These are phyloP conservation scores for Mionectes olivaceus DNA, from an alignment of 2,797 vertebrate species.

Conservation along the genomic window DNA sequence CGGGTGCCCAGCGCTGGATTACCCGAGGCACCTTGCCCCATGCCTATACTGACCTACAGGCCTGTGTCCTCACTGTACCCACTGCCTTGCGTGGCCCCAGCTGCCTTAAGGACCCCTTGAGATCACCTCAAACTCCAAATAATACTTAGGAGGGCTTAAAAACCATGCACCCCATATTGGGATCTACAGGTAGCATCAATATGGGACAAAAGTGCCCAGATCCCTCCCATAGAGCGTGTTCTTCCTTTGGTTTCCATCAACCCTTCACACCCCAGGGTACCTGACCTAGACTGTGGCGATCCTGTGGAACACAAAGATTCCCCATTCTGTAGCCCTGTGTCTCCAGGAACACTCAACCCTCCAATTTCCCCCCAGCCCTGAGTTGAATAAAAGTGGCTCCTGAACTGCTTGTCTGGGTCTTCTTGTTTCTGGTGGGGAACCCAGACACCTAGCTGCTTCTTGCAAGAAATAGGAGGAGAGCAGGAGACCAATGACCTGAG, in stretches of 20 bases:
- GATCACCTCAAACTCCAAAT: neutral
- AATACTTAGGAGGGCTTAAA: neutral
- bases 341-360: neutral
- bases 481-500: neutral
- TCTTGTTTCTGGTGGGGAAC: neutral
- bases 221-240: neutral
- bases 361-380: neutral
- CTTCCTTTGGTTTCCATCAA: neutral
- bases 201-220: neutral
- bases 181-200: neutral
- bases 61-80: slow-evolving; percentile 72
- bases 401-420: neutral
- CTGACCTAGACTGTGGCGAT: neutral
- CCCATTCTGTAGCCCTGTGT: neutral
- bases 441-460: neutral
- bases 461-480: neutral
- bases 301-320: neutral
- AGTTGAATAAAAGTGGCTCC: slow-evolving; percentile 47
- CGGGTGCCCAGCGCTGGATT: slow-evolving; percentile 78
- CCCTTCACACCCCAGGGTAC: neutral
- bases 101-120: neutral
- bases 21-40: slow-evolving; percentile 81
- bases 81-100: slow-evolving; percentile 31
- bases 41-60: slow-evolving; percentile 77
- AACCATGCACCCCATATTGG: neutral